These are phyloP conservation scores for Idaea straminata DNA, from an alignment of 2,888 invertebrate species.

Conservation along the genomic window DNA sequence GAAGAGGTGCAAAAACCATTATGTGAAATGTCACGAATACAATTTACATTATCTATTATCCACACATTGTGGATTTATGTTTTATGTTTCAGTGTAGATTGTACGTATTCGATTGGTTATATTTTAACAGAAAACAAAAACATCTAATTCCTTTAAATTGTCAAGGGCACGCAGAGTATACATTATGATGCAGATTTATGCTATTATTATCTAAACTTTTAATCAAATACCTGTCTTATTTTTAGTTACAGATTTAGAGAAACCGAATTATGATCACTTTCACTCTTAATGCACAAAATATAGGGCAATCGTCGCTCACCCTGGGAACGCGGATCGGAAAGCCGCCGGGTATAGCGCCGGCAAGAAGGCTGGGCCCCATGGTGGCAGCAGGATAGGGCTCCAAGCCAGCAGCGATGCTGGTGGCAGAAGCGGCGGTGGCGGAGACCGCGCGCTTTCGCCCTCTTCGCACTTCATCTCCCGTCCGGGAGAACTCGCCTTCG, in stretches of 20 bases:
- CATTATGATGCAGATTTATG: too few species aligned
- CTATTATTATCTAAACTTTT: too few species aligned
- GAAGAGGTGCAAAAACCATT: slow-evolving; percentile 60
- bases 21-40: slow-evolving; percentile 42
- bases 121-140: not conserved
- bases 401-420: slow-evolving; percentile 85
- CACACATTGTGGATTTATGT: not conserved
- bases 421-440: slow-evolving; percentile 71
- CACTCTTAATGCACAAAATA: slow-evolving; percentile 25
- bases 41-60: slow-evolving; percentile 1
- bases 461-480: slow-evolving; percentile 79
- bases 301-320: slow-evolving; percentile 77
- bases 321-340: slow-evolving; percentile 85
- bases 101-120: not conserved
- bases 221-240: not conserved
- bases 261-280: slow-evolving; percentile 11
- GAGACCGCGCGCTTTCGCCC: slow-evolving; percentile 65
- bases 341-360: slow-evolving; percentile 87
- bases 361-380: slow-evolving; percentile 86
- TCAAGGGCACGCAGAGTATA: not conserved
- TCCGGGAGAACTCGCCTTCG: slow-evolving; percentile 74
- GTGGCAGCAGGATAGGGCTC: slow-evolving; percentile 87
- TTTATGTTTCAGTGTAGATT: not conserved
- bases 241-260: not conserved
- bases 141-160: not conserved